Evolutionary conservation across 2,113 vertebrate species (phyloP).

Genomic region (Grantiella picta): DNA sequence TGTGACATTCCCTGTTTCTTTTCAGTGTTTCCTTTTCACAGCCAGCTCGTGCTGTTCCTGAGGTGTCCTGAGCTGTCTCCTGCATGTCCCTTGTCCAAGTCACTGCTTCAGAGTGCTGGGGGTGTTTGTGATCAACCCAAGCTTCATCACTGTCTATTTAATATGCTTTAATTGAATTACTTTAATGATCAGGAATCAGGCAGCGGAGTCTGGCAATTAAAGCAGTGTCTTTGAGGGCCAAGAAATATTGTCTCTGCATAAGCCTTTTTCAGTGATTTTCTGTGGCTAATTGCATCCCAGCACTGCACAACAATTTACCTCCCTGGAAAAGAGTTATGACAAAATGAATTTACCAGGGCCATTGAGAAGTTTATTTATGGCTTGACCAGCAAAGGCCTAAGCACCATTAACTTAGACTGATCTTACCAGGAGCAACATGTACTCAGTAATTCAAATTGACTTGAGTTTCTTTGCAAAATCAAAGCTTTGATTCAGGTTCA

Average conservation of each 20-base stretch:
- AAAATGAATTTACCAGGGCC: not conserved
- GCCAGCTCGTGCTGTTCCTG: not conserved
- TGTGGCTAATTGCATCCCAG: not conserved
- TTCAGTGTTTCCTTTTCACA: not conserved
- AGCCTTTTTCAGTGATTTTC: not conserved
- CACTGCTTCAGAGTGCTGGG: not conserved
- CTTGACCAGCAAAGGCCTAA: not conserved
- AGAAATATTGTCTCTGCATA: not conserved
- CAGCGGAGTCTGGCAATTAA: not conserved
- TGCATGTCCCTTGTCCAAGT: not conserved
- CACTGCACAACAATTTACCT: not conserved
- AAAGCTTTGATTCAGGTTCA: not conserved
- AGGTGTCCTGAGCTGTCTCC: not conserved
- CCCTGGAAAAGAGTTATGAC: not conserved
- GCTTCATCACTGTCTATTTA: not conserved
- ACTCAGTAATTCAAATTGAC: not conserved
- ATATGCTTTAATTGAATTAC: not conserved
- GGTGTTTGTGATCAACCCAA: not conserved
- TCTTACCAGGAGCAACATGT: not conserved
- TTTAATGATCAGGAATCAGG: not conserved
- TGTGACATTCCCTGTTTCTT: not conserved
- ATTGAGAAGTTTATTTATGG: not conserved
- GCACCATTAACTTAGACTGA: not conserved
- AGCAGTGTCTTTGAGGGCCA: not conserved
- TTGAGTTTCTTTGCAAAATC: not conserved